Percentiles rank a stretch among this genome's conserved stretches.
Evolutionary conservation across 2,113 vertebrate species (phyloP).

Genomic region (Sterna hirundo): DNA sequence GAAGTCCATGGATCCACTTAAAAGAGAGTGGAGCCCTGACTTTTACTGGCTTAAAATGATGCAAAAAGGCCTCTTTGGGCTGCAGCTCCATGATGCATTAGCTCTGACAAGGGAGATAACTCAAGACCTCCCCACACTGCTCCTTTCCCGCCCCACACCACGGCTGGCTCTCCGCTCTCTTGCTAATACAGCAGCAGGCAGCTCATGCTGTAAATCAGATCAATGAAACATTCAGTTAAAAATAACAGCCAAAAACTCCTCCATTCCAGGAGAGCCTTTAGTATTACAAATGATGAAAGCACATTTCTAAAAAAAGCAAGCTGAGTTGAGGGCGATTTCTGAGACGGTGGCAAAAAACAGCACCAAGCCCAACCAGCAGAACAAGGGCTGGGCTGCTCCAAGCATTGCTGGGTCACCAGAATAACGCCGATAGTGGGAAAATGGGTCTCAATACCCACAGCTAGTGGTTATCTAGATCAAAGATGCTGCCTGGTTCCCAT

Average conservation of each 20-base stretch:
- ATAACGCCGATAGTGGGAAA: background rate
- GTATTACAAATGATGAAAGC: slow-evolving; percentile 47
- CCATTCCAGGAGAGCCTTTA: slow-evolving; percentile 26
- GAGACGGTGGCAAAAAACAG: background rate
- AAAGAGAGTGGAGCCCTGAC: background rate
- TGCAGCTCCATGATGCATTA: background rate
- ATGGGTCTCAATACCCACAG: background rate
- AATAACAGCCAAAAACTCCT: slow-evolving; percentile 40
- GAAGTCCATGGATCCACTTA: background rate
- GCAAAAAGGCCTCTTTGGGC: background rate
- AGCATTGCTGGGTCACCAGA: background rate
- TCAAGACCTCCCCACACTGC: background rate
- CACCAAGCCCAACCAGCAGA: background rate
- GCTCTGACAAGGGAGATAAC: background rate
- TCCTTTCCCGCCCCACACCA: background rate
- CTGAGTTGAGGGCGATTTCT: background rate
- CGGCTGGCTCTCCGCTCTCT: background rate
- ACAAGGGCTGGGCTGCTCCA: background rate
- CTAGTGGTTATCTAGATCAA: too few relatives aligned
- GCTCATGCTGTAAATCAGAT: slow-evolving; percentile 27
- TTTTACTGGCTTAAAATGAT: background rate
- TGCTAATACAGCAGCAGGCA: background rate
- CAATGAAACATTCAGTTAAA: slow-evolving; percentile 48
- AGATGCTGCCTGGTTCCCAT: background rate
- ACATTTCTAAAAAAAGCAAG: background rate